Conservation (phyloP, 2,888 invertebrate genomes). For the Brenthis daphne region DNA sequence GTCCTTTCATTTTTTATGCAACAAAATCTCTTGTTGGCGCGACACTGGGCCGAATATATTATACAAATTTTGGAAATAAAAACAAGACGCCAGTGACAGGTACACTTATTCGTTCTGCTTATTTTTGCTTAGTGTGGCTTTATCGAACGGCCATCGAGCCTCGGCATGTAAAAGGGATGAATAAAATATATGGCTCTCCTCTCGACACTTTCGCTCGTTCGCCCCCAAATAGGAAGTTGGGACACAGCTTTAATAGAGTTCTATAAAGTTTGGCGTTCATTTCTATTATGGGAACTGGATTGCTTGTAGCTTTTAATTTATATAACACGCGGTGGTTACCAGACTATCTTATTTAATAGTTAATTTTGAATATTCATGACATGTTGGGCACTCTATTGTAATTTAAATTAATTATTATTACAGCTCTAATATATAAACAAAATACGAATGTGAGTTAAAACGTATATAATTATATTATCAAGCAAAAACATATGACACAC, state of each 20-base stretch:
- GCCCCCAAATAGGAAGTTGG: constrained; percentile 70
- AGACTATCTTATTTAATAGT: too few relatives aligned
- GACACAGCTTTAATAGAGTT: constrained; percentile 73
- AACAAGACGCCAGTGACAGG: constrained; percentile 78
- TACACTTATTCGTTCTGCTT: constrained; percentile 77
- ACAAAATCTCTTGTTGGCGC: constrained; percentile 62
- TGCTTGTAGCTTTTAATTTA: not conserved
- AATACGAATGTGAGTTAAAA: not conserved
- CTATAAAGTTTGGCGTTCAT: constrained; percentile 70
- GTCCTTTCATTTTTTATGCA: constrained; percentile 48
- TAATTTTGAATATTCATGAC: too few relatives aligned
- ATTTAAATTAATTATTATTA: too few relatives aligned
- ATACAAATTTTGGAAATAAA: constrained; percentile 81
- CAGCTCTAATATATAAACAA: too few relatives aligned
- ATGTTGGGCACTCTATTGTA: too few relatives aligned
- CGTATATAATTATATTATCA: constrained; percentile 1
- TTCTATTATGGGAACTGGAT: constrained; percentile 39
- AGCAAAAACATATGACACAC: not conserved
- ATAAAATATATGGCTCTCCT: constrained; percentile 77
- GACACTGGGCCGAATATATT: constrained; percentile 77
- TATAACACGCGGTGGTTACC: too few relatives aligned
- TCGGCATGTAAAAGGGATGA: constrained; percentile 70
- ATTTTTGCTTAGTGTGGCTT: constrained; percentile 75
- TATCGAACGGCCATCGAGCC: constrained; percentile 73
- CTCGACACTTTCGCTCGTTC: constrained; percentile 59